Conservation (phyloP, 1,140 invertebrate genomes). For the Meloidogyne floridensis region DNA sequence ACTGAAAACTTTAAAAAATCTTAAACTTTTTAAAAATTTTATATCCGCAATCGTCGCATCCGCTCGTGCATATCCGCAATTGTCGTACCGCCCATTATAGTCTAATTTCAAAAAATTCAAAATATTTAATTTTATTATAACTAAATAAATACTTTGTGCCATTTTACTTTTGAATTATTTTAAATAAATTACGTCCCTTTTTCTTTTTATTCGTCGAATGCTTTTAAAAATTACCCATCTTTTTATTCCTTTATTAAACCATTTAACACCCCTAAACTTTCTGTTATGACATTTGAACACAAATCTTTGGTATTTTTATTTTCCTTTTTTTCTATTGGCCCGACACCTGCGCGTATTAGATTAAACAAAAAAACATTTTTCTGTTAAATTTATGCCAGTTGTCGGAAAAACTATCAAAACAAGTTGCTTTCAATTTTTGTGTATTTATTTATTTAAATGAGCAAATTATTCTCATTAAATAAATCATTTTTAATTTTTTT, state of each 20-base stretch:
- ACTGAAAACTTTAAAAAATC: too few relatives aligned
- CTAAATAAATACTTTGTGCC: too few relatives aligned
- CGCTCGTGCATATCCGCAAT: too few relatives aligned
- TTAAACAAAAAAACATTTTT: not conserved
- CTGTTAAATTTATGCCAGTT: not conserved
- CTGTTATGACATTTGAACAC: not conserved
- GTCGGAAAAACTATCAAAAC: not conserved
- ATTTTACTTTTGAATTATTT: not conserved
- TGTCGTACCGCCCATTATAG: too few relatives aligned
- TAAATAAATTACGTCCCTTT: not conserved
- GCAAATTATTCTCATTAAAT: not conserved
- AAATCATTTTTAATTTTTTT: not conserved
- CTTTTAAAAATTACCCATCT: not conserved
- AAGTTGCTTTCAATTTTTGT: not conserved
- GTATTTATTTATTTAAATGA: not conserved
- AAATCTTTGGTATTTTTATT: constrained; percentile 1
- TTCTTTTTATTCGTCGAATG: not conserved
- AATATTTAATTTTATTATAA: too few relatives aligned
- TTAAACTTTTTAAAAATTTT: too few relatives aligned
- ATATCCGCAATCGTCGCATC: too few relatives aligned
- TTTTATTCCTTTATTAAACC: not conserved
- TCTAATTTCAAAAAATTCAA: too few relatives aligned
- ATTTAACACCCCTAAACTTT: not conserved
- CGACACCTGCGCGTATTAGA: not conserved
- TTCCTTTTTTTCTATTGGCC: not conserved